A percentile compares a stretch with the other conserved stretches of the same genome.
Conservation (phyloP, 2,888 invertebrate genomes). For the Scaptomyza parva region DNA sequence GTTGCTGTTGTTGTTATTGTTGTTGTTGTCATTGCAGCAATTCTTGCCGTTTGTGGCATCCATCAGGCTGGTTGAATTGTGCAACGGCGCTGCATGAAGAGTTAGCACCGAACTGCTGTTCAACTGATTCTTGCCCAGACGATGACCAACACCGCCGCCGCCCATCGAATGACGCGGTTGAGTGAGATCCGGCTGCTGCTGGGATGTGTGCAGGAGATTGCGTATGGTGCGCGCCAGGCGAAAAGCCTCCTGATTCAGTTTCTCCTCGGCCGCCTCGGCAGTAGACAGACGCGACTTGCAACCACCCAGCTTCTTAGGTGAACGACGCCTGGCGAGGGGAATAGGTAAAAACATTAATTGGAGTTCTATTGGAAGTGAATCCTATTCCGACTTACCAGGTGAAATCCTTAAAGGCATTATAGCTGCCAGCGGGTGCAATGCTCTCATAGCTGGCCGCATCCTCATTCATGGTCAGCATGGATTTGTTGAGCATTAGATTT, state of each 20-base stretch:
- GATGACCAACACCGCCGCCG: constrained; percentile 50
- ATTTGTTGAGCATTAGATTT: constrained; percentile 77
- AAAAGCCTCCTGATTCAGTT: constrained; percentile 89
- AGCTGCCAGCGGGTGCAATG: constrained; percentile 80
- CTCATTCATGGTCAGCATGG: constrained; percentile 65
- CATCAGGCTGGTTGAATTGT: constrained; percentile 64
- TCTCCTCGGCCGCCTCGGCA: constrained; percentile 87
- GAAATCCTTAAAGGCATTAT: constrained; percentile 86
- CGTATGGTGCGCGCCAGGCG: constrained; percentile 88
- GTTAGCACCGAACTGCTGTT: constrained; percentile 61
- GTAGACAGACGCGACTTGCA: constrained; percentile 87
- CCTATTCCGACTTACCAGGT: constrained; percentile 86
- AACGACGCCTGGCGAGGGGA: constrained; percentile 77
- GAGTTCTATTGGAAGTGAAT: too few species aligned
- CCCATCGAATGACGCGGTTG: constrained; percentile 59
- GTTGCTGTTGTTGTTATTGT: constrained; percentile 7
- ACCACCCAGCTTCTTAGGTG: constrained; percentile 86
- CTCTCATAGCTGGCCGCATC: constrained; percentile 71
- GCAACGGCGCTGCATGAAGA: constrained; percentile 52
- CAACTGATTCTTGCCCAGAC: constrained; percentile 56
- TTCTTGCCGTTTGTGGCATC: constrained; percentile 24
- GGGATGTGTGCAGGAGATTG: constrained; percentile 87
- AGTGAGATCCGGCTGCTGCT: constrained; percentile 87
- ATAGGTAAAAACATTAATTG: background rate
- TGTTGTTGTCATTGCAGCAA: background rate